Conservation (phyloP, 2,888 invertebrate genomes). For the Xestobium rufovillosum region DNA sequence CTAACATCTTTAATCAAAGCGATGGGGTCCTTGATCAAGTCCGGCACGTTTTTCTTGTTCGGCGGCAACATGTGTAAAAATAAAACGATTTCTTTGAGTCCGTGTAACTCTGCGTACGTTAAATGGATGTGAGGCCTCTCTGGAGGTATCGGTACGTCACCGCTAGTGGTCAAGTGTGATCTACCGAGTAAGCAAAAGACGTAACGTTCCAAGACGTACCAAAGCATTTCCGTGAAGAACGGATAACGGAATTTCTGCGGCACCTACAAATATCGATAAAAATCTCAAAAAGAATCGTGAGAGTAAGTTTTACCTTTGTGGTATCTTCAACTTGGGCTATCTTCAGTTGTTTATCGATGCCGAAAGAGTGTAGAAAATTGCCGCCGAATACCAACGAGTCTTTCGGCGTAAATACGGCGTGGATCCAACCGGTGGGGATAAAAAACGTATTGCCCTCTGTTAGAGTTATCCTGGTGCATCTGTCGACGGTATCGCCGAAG, state of each 20-base stretch:
- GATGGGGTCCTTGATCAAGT: conserved; percentile 81
- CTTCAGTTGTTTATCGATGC: conserved; percentile 90
- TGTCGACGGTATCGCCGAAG: conserved; percentile 93
- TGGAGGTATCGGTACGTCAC: conserved; percentile 39
- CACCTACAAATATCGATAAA: conserved; percentile 53
- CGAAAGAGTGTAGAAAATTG: conserved; percentile 93
- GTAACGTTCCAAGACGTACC: conserved; percentile 94
- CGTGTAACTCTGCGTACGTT: conserved; percentile 72
- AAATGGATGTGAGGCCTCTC: conserved; percentile 62
- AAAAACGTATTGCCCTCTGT: conserved; percentile 92
- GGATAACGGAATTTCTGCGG: conserved; percentile 97
- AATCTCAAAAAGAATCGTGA: conserved; percentile 7
- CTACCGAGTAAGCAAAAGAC: conserved; percentile 79
- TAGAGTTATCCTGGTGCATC: conserved; percentile 78
- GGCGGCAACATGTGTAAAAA: conserved; percentile 85
- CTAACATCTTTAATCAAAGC: conserved; percentile 84
- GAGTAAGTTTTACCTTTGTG: conserved; percentile 62
- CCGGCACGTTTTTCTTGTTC: conserved; percentile 87
- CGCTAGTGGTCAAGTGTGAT: conserved; percentile 58
- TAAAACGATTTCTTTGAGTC: conserved; percentile 82
- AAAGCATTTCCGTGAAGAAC: conserved; percentile 95
- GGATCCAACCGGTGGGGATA: conserved; percentile 98
- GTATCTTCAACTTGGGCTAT: conserved; percentile 94
- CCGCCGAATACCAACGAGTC: conserved; percentile 98
- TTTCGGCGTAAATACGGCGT: conserved; percentile 93